Percentiles rank a stretch among this genome's conserved stretches.
Evolutionary conservation across 1,140 invertebrate genomes (phyloP).

Genomic region (Phocides pigmalion): DNA sequence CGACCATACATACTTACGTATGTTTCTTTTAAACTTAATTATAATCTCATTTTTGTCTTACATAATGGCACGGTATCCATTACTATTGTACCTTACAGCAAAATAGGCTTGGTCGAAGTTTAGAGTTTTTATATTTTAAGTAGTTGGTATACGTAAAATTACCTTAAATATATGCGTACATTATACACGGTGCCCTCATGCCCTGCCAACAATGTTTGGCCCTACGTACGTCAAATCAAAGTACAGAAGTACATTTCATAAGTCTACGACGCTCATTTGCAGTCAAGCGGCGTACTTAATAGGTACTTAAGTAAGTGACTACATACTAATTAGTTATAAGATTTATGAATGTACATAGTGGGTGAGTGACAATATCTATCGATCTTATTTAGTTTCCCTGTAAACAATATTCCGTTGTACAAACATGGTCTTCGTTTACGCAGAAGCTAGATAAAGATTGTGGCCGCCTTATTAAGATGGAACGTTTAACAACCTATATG

Average conservation of each 20-base stretch:
- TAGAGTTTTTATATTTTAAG: too few species aligned
- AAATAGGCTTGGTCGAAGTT: too few species aligned
- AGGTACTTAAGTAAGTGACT: slow-evolving; percentile 44
- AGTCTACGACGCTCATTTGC: slow-evolving; percentile 34
- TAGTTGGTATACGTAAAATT: too few species aligned
- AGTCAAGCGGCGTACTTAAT: slow-evolving; percentile 47
- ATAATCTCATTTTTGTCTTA: too few species aligned
- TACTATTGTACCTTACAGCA: too few species aligned
- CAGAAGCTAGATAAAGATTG: slow-evolving; percentile 28
- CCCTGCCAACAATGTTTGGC: too few species aligned
- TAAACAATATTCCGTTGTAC: slow-evolving; percentile 26
- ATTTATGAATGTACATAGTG: slow-evolving; percentile 38
- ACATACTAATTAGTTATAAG: slow-evolving; percentile 51
- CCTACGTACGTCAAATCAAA: background rate
- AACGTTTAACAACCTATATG: slow-evolving; percentile 9
- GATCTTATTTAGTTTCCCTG: slow-evolving; percentile 25
- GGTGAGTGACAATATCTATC: slow-evolving; percentile 43
- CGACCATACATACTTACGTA: too few species aligned
- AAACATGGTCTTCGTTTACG: slow-evolving; percentile 29
- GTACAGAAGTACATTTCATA: slow-evolving; percentile 9
- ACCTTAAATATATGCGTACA: too few species aligned
- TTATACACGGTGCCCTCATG: too few species aligned
- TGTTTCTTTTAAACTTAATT: too few species aligned
- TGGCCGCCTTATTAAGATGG: slow-evolving; percentile 19
- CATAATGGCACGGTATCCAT: too few species aligned